Conservation (phyloP, 2,888 invertebrate genomes). For the Tipula vernalis region DNA sequence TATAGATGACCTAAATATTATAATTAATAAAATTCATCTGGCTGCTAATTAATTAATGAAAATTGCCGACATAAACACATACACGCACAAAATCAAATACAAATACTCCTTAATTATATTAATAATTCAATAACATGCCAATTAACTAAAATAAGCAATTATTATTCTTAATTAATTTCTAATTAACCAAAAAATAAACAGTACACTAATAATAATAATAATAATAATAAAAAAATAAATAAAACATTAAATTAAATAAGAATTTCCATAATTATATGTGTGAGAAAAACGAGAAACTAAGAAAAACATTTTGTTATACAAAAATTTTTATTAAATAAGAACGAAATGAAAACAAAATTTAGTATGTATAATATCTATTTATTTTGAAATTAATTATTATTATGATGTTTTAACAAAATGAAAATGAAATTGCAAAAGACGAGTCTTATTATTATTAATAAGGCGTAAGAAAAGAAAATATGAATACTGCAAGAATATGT, state of each 20-base stretch:
- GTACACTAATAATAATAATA: neutral
- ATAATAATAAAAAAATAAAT: neutral
- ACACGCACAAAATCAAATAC: neutral
- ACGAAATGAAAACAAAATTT: neutral
- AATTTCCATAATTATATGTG: neutral
- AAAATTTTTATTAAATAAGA: neutral
- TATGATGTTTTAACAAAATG: neutral
- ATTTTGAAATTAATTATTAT: neutral
- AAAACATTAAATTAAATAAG: neutral
- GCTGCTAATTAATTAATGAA: neutral
- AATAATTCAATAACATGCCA: neutral
- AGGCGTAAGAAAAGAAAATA: neutral
- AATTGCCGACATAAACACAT: neutral
- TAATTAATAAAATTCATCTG: neutral
- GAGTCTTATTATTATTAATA: neutral
- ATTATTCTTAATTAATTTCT: neutral
- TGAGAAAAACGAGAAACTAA: neutral
- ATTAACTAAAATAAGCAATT: neutral
- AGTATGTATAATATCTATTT: neutral
- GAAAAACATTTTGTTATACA: neutral
- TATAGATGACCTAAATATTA: neutral
- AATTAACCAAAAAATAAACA: neutral
- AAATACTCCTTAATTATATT: neutral
- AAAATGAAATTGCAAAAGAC: neutral
- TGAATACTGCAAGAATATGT: neutral